phyloP scores from a whole-genome alignment of 1,140 invertebrate species.

The Drosophila murphyi region DNA sequence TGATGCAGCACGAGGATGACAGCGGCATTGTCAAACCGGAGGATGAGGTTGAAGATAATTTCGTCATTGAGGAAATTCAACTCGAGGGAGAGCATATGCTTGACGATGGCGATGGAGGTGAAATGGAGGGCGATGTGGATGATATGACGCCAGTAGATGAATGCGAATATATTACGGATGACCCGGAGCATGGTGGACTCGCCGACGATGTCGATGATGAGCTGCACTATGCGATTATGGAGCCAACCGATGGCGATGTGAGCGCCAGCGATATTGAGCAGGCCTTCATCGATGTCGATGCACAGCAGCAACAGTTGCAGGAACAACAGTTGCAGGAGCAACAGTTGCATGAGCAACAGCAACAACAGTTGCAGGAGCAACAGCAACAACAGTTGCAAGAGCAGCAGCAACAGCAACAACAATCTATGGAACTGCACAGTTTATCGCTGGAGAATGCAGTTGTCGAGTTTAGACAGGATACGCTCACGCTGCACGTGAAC shows the following conservation, averaged over 20 bases:
- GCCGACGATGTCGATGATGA: constrained; percentile 71
- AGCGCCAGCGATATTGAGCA: constrained; percentile 69
- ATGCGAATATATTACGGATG: constrained; percentile 69
- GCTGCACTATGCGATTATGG: constrained; percentile 74
- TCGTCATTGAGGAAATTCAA: constrained; percentile 82
- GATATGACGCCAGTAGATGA: constrained; percentile 63
- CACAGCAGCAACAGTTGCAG: constrained; percentile 40
- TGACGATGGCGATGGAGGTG: constrained; percentile 60
- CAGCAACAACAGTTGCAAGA: constrained; percentile 39
- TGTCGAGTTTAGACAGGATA: constrained; percentile 66
- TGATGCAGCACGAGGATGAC: constrained; percentile 54
- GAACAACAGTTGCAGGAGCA: constrained; percentile 42
- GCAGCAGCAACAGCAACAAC: constrained; percentile 47
- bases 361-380: constrained; percentile 47
- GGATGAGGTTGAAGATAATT: constrained; percentile 71
- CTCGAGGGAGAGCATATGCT: constrained; percentile 78
- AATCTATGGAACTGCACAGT: constrained; percentile 51
- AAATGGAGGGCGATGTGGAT: constrained; percentile 26
- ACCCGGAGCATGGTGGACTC: constrained; percentile 60
- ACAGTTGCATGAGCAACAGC: constrained; percentile 34
- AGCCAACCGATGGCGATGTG: constrained; percentile 65
- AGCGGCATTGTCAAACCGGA: constrained; percentile 35
- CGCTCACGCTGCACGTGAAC: constrained; percentile 36
- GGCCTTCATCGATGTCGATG: constrained; percentile 60
- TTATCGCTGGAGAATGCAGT: constrained; percentile 70